Evolutionary conservation across 2,797 vertebrate genomes (phyloP), one percentile per base, ranked within the genome.

Genomic region (Urosaurus nigricauda): DNA sequence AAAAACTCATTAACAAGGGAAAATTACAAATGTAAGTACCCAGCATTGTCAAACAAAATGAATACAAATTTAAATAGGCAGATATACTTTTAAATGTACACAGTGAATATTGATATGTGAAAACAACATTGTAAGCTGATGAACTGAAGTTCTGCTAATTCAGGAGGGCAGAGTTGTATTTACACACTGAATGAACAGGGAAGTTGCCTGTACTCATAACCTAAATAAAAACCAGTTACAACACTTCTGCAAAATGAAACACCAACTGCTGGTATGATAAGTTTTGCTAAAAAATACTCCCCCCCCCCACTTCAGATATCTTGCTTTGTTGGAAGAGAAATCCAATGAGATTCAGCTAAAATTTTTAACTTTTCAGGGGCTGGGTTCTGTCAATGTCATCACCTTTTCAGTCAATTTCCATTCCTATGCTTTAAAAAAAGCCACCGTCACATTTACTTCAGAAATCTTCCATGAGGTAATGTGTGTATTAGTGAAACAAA

Each of bases 401-500:
- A 91, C 85, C 90, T 89, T 91, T 94, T 93, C 35, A 6, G 90
- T 91, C 92, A 91, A 91, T 84, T 88, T 80, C 93, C 90, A 91
- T 93, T 56, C 29, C 40, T 13, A 3, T 93, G 93, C 93, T 93
- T 88, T 90, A 87, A 9, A 92, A 87, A 94, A 86, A 96, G 94
- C 94, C 94, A 88, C 92, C 9, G 87, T 93, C 94, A 94, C 93
- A 43, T 94, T 94, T 94, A 93, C 95, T 97, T 92, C 94, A 79
- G 90, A 96, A 89, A 95, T 95, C 94, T 96, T 95, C 95, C 96
- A 97, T 97, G 97, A 97, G 97, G 96, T 97, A 98, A 98, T 96
- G 96, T 92, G 96, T 97, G 97, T 96, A 96, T 96, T 97, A 96
- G 96, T 96, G 96, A 97, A 97, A 97, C 95, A 96, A 97, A 95